Evolutionary conservation across 2,888 invertebrate genomes (phyloP).

Genomic region (Epinotia brunnichana): DNA sequence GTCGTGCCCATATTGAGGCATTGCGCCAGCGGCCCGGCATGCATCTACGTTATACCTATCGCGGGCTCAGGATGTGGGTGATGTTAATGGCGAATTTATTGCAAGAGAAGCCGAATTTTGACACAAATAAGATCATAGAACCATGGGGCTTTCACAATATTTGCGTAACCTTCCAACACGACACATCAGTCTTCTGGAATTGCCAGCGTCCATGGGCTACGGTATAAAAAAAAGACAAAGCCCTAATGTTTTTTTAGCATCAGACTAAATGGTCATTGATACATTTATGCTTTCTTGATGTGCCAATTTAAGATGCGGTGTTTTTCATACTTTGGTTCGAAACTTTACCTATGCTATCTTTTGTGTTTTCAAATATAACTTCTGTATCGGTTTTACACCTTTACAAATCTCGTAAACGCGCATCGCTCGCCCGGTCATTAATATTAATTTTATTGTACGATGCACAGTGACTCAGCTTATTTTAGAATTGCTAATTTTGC

Average conservation of each 20-base stretch:
- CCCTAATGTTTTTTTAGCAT: not conserved
- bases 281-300: not conserved
- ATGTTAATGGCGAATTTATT: slow-evolving; percentile 15
- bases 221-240: too few relatives aligned
- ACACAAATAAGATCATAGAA: not conserved
- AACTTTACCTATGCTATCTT: not conserved
- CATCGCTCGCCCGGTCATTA: slow-evolving; percentile 12
- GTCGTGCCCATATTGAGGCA: slow-evolving; percentile 38
- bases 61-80: slow-evolving; percentile 12
- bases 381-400: slow-evolving; percentile 7
- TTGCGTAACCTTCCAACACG: too few relatives aligned
- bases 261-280: not conserved
- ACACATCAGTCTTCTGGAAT: too few relatives aligned
- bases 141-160: not conserved
- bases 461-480: slow-evolving; percentile 48
- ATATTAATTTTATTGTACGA: slow-evolving; percentile 40
- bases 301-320: too few relatives aligned
- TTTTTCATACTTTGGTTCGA: too few relatives aligned
- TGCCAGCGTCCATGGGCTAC: too few relatives aligned
- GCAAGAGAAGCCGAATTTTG: not conserved
- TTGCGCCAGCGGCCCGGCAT: slow-evolving; percentile 31
- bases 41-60: slow-evolving; percentile 31
- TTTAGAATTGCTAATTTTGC: slow-evolving; percentile 58
- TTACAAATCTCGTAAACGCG: slow-evolving; percentile 6
- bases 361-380: slow-evolving; percentile 2